These are phyloP conservation scores for Labeo rohita DNA, from an alignment of 2,113 vertebrate species.

Conservation along the genomic window DNA sequence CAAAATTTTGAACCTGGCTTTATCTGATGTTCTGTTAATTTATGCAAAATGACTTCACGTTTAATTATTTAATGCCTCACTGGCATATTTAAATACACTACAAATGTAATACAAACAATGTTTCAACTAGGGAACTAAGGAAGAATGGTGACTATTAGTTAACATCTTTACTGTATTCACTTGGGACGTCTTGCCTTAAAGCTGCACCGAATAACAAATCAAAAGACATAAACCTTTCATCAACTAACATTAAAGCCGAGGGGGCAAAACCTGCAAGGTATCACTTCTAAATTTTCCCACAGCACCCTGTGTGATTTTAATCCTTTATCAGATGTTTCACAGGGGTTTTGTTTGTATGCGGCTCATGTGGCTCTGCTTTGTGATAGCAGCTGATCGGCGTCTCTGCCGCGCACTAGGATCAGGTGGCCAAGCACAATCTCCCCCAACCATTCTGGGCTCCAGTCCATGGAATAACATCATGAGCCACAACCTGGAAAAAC, in stretches of 20 bases:
- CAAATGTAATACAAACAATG: neutral
- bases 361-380: conserved; percentile 35
- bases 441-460: conserved; percentile 52
- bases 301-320: neutral
- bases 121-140: neutral
- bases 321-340: conserved; percentile 31
- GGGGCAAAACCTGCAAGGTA: neutral
- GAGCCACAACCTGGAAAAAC: conserved; percentile 50
- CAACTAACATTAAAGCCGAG: neutral
- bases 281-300: conserved; percentile 13
- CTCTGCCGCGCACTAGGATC: conserved; percentile 46
- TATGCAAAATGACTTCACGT: neutral
- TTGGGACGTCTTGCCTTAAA: neutral
- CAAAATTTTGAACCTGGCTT: neutral
- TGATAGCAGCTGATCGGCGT: conserved; percentile 53
- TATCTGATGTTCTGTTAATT: neutral
- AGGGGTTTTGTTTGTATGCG: neutral
- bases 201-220: neutral
- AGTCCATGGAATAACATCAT: conserved; percentile 59
- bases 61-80: neutral
- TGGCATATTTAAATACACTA: neutral
- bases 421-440: conserved; percentile 56
- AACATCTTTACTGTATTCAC: neutral
- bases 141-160: neutral
- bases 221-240: neutral